Conservation (phyloP, 2,797 vertebrate genomes). For the Halcyon chelicuti region DNA sequence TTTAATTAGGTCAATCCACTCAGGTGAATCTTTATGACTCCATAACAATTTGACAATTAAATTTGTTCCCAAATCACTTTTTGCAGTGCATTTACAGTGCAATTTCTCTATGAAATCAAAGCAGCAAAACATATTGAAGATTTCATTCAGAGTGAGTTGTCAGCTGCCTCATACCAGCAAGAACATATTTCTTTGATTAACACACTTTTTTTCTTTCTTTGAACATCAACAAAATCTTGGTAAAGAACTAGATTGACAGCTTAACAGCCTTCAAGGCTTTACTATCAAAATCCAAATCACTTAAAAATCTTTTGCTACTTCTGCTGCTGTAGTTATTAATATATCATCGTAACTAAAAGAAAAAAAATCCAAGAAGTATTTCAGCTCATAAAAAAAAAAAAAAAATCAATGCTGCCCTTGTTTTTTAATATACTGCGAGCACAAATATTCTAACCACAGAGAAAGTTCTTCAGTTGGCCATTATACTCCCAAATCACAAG, state of each 20-base stretch:
- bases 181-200: conserved; percentile 59
- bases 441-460: conserved; percentile 46
- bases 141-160: conserved; percentile 27
- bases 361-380: conserved; percentile 12
- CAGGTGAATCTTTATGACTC: not conserved
- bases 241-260: conserved; percentile 31
- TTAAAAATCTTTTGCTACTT: conserved; percentile 36
- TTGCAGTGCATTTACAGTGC: not conserved
- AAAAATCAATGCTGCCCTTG: conserved; percentile 39
- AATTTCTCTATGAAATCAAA: conserved; percentile 8
- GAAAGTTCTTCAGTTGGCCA: conserved; percentile 46
- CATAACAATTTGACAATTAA: not conserved
- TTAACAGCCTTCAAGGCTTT: conserved; percentile 28
- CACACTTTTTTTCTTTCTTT: conserved; percentile 5
- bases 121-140: conserved; percentile 22
- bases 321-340: conserved; percentile 35
- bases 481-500: conserved; percentile 66
- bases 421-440: conserved; percentile 47
- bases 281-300: conserved; percentile 24
- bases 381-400: not conserved
- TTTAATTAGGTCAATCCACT: not conserved
- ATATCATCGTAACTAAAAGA: conserved; percentile 1
- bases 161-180: conserved; percentile 6
- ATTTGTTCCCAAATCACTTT: not conserved
- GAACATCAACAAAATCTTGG: conserved; percentile 51